Percentiles rank a stretch among this genome's conserved stretches.
Evolutionary conservation across 2,888 invertebrate species (phyloP).

Genomic region (Heliconius ethilla): DNA sequence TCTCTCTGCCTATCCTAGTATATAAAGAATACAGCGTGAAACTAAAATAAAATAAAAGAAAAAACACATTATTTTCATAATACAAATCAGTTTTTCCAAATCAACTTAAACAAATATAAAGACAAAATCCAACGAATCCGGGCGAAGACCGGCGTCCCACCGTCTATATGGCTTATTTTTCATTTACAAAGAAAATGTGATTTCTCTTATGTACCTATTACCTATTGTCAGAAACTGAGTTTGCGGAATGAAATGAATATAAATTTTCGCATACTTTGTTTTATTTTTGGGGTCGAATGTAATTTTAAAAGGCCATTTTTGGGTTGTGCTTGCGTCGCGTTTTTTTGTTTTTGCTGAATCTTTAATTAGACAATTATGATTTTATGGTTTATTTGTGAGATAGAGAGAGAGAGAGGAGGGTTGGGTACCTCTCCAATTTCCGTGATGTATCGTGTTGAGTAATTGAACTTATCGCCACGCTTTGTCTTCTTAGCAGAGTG

Average conservation of each 20-base stretch:
- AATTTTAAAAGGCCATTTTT: not conserved
- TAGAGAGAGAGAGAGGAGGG: no score
- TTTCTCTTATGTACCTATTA: slow-evolving; percentile 19
- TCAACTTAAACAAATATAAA: not conserved
- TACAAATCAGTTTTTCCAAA: not conserved
- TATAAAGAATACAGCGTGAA: not conserved
- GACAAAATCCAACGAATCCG: slow-evolving; percentile 6
- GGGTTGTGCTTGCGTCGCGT: not conserved
- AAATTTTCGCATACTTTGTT: slow-evolving; percentile 12
- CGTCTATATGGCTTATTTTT: slow-evolving; percentile 23
- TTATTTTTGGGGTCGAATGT: not conserved
- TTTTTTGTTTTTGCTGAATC: not conserved
- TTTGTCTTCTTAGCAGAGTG: no score
- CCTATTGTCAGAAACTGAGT: slow-evolving; percentile 17
- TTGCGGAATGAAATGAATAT: slow-evolving; percentile 3
- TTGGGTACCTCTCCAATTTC: no score
- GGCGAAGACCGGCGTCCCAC: not conserved
- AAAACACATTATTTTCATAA: not conserved
- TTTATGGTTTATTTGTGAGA: no score
- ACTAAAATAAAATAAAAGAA: not conserved
- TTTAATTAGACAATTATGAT: not conserved
- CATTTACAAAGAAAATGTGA: slow-evolving; percentile 31
- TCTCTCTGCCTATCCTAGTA: not conserved
- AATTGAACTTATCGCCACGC: no score
- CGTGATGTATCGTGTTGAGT: no score